These are phyloP conservation scores for Ammodytes marinus DNA, from an alignment of 2,113 vertebrate genomes.

Conservation along the genomic window DNA sequence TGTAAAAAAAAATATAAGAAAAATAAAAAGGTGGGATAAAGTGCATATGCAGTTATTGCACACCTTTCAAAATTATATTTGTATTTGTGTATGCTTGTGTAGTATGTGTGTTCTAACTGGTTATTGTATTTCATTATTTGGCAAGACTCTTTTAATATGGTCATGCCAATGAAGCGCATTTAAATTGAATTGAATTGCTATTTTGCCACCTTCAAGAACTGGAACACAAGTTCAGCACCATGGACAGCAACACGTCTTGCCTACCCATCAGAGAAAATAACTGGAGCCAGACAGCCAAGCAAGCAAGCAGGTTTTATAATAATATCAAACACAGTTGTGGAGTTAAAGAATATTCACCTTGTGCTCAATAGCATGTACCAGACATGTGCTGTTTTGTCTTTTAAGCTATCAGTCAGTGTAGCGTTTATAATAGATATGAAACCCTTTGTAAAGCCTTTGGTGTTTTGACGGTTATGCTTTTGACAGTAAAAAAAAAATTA, in stretches of 20 bases:
- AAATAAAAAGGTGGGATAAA: too few species aligned
- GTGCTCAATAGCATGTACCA: constrained; percentile 26
- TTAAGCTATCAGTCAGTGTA: constrained; percentile 25
- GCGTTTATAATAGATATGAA: constrained; percentile 32
- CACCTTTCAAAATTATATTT: too few species aligned
- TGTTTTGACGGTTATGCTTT: constrained; percentile 27
- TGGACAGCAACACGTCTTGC: constrained; percentile 62
- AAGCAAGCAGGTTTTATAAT: constrained; percentile 59
- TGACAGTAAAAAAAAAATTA: constrained; percentile 22
- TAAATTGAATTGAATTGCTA: too few species aligned
- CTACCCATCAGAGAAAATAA: constrained; percentile 27
- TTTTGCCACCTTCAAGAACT: not conserved
- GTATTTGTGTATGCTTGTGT: too few species aligned
- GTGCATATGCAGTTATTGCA: too few species aligned
- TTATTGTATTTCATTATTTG: too few species aligned
- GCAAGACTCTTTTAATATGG: too few species aligned
- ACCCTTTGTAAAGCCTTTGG: constrained; percentile 5
- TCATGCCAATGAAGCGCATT: too few species aligned
- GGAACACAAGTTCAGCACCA: constrained; percentile 71
- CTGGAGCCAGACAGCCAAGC: constrained; percentile 26
- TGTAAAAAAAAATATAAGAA: too few species aligned
- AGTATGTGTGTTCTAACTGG: too few species aligned
- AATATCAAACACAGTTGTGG: constrained; percentile 63
- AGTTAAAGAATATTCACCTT: constrained; percentile 68
- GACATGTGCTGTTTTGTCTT: constrained; percentile 49